Conservation (phyloP, 2,113 vertebrate genomes). For the Glaucomys volans region DNA sequence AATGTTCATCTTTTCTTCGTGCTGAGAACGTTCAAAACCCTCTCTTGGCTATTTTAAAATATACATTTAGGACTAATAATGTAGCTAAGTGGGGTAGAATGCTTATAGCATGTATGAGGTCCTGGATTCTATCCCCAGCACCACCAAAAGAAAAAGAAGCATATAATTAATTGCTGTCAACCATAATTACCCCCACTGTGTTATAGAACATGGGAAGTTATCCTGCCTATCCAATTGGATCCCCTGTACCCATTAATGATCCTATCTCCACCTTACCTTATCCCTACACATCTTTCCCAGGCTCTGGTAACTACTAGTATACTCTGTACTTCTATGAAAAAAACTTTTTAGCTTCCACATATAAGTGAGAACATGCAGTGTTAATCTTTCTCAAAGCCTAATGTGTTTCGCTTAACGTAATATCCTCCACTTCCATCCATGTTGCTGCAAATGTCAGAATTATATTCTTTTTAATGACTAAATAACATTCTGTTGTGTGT, state of each 20-base stretch:
- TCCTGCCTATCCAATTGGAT: not conserved
- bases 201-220: not conserved
- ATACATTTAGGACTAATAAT: not conserved
- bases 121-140: not conserved
- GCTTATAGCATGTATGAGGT: not conserved
- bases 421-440: not conserved
- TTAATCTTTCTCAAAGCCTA: not conserved
- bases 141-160: not conserved
- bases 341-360: not conserved
- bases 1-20: not conserved
- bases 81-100: not conserved
- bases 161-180: not conserved
- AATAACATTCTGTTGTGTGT: not conserved
- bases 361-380: not conserved
- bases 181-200: not conserved
- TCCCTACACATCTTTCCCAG: not conserved
- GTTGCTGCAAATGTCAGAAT: not conserved
- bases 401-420: not conserved
- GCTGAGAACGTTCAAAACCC: not conserved
- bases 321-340: not conserved
- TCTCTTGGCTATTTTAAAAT: not conserved
- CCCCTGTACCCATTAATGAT: not conserved
- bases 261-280: not conserved
- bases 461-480: not conserved
- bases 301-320: not conserved